Conservation (phyloP, 2,113 vertebrate species). For the Colistium nudipinnis region DNA sequence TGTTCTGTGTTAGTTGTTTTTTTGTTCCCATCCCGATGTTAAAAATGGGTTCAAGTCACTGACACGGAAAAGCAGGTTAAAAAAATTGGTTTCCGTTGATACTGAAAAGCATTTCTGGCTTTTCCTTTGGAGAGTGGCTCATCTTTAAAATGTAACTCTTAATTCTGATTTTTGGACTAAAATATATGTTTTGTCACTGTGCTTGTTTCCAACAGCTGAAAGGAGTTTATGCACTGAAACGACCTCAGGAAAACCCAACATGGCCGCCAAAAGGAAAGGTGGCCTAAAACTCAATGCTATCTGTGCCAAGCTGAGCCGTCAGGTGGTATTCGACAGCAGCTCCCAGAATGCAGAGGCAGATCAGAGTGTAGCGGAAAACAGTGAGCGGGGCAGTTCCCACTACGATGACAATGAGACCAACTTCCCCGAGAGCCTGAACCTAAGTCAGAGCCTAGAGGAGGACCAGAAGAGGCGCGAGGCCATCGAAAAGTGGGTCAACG, state of each 20-base stretch:
- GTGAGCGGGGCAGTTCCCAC: slow-evolving; percentile 85
- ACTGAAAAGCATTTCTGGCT: not conserved
- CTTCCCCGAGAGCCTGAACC: slow-evolving; percentile 81
- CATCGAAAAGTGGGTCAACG: slow-evolving; percentile 99
- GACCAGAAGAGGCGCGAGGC: slow-evolving; percentile 94
- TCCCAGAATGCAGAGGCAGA: slow-evolving; percentile 87
- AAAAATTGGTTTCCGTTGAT: slow-evolving; percentile 6
- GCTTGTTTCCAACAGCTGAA: slow-evolving; percentile 86
- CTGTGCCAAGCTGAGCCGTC: slow-evolving; percentile 99
- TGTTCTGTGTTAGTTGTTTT: slow-evolving; percentile 51
- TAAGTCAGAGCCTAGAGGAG: slow-evolving; percentile 88
- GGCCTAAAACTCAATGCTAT: slow-evolving; percentile 99
- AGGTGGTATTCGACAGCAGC: slow-evolving; percentile 92
- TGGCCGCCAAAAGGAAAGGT: slow-evolving; percentile 99
- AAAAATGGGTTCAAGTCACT: slow-evolving; percentile 45
- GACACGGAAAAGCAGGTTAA: slow-evolving; percentile 32
- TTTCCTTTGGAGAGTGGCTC: not conserved
- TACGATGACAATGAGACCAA: slow-evolving; percentile 83
- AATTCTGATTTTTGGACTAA: not conserved
- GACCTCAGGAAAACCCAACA: slow-evolving; percentile 95
- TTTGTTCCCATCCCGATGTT: slow-evolving; percentile 62
- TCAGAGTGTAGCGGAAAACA: slow-evolving; percentile 82
- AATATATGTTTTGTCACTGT: not conserved
- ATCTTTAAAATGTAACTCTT: not conserved
- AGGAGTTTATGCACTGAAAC: slow-evolving; percentile 97